These are phyloP conservation scores for Sminthopsis crassicaudata DNA, from an alignment of 2,113 vertebrate genomes.

Conservation along the genomic window DNA sequence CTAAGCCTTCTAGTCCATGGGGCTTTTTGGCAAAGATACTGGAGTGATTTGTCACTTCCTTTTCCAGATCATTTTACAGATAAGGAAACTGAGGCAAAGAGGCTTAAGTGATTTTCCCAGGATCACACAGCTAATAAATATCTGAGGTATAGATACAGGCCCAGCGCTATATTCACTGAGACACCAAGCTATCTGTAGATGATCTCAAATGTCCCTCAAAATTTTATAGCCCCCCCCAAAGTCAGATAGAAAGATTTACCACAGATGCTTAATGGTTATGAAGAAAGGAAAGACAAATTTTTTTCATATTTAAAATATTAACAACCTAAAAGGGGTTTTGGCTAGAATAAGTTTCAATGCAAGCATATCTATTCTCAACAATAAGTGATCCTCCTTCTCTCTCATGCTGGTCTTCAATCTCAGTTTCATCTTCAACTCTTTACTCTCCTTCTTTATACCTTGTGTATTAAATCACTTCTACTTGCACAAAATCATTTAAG, in stretches of 20 bases:
- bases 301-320: conserved; percentile 42
- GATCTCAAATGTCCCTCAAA: background rate
- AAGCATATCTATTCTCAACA: background rate
- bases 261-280: conserved; percentile 46
- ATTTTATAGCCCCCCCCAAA: background rate
- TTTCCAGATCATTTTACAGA: background rate
- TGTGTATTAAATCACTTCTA: background rate
- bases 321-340: background rate
- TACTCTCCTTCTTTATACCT: background rate
- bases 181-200: background rate
- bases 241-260: conserved; percentile 66
- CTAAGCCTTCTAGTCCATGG: too few species aligned
- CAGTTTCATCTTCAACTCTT: background rate
- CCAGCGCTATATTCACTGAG: too few species aligned
- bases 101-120: background rate
- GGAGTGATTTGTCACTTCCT: too few species aligned
- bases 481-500: background rate
- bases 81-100: background rate
- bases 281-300: conserved; percentile 59
- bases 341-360: background rate
- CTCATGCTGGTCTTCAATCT: background rate
- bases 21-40: too few species aligned
- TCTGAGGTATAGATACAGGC: background rate
- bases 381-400: background rate
- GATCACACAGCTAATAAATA: background rate